Evolutionary conservation across 2,888 invertebrate species (phyloP).

Genomic region (Diarsia mendica): DNA sequence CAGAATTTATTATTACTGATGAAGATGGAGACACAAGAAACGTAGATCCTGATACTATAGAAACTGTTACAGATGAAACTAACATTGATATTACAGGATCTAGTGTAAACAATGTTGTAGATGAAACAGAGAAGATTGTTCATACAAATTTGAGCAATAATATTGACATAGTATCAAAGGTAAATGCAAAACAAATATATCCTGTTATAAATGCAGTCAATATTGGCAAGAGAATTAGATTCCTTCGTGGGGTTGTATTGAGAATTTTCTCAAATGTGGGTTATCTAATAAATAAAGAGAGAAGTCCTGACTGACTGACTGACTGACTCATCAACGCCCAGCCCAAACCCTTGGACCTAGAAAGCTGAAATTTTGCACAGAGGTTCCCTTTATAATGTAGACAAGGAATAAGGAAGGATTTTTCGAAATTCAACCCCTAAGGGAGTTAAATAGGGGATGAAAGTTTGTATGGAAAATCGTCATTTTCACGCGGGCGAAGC

Average conservation of each 20-base stretch:
- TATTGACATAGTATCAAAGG: constrained; percentile 63
- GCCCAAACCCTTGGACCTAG: no score
- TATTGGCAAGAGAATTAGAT: constrained; percentile 6
- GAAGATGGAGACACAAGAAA: constrained; percentile 14
- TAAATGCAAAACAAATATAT: constrained; percentile 32
- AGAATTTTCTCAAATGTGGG: constrained; percentile 17
- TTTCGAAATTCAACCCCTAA: no score
- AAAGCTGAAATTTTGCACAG: no score
- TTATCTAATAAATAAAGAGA: no score
- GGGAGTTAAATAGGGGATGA: no score
- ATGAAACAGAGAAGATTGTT: constrained; percentile 50
- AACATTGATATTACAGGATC: constrained; percentile 56
- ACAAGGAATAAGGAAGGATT: no score
- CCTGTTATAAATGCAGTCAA: background rate
- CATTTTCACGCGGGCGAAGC: no score
- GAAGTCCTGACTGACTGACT: no score
- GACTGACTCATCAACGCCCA: no score
- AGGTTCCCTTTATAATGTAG: no score
- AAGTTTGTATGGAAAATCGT: no score
- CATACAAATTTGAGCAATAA: constrained; percentile 64
- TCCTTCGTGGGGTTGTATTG: background rate
- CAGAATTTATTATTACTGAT: constrained; percentile 27
- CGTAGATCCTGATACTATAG: constrained; percentile 42
- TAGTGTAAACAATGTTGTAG: constrained; percentile 74
- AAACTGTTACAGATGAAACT: constrained; percentile 54